These are phyloP conservation scores for Aplochiton taeniatus DNA, from an alignment of 2,797 vertebrate genomes.

Conservation along the genomic window DNA sequence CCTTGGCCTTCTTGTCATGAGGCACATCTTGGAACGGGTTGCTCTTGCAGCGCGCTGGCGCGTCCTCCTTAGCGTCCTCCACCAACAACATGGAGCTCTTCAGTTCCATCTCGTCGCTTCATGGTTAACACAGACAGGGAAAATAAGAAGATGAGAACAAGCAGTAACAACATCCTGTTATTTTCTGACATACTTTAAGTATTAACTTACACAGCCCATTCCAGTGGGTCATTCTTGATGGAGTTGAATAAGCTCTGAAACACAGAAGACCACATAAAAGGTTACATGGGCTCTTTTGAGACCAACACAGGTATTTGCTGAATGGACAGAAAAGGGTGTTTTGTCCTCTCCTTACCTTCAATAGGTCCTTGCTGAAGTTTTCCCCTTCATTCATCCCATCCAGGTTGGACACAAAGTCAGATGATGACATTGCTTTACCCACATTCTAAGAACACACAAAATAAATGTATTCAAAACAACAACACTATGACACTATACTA, in stretches of 20 bases:
- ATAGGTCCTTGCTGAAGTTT: constrained; percentile 84
- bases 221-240: constrained; percentile 84
- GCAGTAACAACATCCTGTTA: background rate
- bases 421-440: constrained; percentile 85
- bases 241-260: constrained; percentile 83
- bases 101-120: constrained; percentile 80
- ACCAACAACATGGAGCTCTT: constrained; percentile 54
- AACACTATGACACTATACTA: too few species aligned
- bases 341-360: constrained; percentile 79
- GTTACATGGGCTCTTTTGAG: background rate
- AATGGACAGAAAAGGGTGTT: background rate
- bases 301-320: constrained; percentile 8
- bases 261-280: constrained; percentile 1
- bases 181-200: too few species aligned
- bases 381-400: constrained; percentile 81
- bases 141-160: background rate
- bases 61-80: constrained; percentile 44
- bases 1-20: constrained; percentile 74
- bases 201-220: constrained; percentile 89
- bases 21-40: constrained; percentile 83
- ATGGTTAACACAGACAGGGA: background rate
- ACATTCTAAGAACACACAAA: constrained; percentile 76
- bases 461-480: too few species aligned
- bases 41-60: constrained; percentile 69
- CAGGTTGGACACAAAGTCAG: constrained; percentile 86